A percentile compares a stretch with the other conserved stretches of the same genome.
Evolutionary conservation across 2,113 vertebrate genomes (phyloP).

Genomic region (Lucifuga dentata): DNA sequence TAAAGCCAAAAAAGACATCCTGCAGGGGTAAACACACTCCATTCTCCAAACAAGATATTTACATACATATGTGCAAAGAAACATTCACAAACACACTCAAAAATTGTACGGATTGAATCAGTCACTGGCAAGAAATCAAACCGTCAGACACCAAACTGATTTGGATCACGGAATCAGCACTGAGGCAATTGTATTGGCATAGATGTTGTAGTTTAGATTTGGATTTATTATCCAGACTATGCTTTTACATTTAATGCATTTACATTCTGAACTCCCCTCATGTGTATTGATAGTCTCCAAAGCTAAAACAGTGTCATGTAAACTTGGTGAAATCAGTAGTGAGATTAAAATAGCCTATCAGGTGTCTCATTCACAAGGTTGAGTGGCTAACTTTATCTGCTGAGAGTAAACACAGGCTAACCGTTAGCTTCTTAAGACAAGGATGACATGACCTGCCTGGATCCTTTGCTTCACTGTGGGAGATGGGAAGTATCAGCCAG

Average conservation of each 20-base stretch:
- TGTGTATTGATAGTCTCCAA: not conserved
- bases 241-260: no score
- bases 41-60: not conserved
- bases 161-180: not conserved
- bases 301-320: not conserved
- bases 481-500: constrained; percentile 4
- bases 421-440: constrained; percentile 43
- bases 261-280: not conserved
- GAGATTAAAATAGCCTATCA: constrained; percentile 1
- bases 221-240: no score
- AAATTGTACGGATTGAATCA: not conserved
- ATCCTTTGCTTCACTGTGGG: constrained; percentile 1
- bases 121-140: not conserved
- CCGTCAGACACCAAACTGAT: not conserved
- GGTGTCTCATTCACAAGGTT: constrained; percentile 16
- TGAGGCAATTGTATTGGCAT: no score
- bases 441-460: constrained; percentile 13
- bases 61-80: not conserved
- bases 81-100: not conserved
- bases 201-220: no score
- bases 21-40: constrained; percentile 13
- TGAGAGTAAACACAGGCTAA: constrained; percentile 30
- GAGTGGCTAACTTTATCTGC: constrained; percentile 22
- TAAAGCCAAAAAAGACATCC: constrained; percentile 27
- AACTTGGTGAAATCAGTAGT: not conserved